Evolutionary conservation across 1,140 invertebrate species (phyloP).

Genomic region (Diabrotica virgifera): DNA sequence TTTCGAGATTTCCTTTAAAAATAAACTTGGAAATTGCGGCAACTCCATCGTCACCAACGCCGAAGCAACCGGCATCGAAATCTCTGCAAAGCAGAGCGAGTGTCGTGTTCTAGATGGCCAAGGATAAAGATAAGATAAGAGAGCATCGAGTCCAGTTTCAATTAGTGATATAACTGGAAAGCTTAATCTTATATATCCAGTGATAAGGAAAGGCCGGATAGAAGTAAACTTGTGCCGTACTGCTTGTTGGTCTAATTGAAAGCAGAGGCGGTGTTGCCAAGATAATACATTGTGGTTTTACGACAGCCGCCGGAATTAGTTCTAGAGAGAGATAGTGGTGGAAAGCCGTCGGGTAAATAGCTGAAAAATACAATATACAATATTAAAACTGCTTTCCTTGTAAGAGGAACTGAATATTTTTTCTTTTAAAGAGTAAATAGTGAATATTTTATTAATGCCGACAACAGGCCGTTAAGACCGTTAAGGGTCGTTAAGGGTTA

Average conservation of each 20-base stretch:
- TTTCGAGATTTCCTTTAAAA: too few relatives aligned
- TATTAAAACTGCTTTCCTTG: too few relatives aligned
- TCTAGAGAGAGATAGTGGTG: too few relatives aligned
- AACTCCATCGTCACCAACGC: too few relatives aligned
- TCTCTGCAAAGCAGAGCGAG: not conserved
- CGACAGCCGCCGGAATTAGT: not conserved
- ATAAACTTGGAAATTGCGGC: too few relatives aligned
- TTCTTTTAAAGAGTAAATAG: too few relatives aligned
- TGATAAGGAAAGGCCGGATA: constrained; percentile 30
- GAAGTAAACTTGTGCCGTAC: constrained; percentile 18
- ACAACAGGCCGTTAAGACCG: too few relatives aligned
- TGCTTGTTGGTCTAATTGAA: constrained; percentile 15
- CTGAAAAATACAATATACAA: too few relatives aligned
- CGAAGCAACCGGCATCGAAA: not conserved
- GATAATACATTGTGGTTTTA: constrained; percentile 21
- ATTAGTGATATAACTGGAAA: constrained; percentile 31
- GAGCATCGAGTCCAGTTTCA: constrained; percentile 31
- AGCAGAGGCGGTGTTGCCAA: constrained; percentile 15
- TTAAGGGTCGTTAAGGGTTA: too few relatives aligned
- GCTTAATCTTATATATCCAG: constrained; percentile 31
- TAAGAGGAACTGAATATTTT: too few relatives aligned
- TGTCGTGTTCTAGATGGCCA: constrained; percentile 1
- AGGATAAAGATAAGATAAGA: constrained; percentile 12
- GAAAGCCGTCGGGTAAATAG: too few relatives aligned
- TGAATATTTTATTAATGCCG: too few relatives aligned